These are phyloP conservation scores for Typhlichthys eigenmanni DNA, from an alignment of 2,797 vertebrate genomes.

Conservation along the genomic window DNA sequence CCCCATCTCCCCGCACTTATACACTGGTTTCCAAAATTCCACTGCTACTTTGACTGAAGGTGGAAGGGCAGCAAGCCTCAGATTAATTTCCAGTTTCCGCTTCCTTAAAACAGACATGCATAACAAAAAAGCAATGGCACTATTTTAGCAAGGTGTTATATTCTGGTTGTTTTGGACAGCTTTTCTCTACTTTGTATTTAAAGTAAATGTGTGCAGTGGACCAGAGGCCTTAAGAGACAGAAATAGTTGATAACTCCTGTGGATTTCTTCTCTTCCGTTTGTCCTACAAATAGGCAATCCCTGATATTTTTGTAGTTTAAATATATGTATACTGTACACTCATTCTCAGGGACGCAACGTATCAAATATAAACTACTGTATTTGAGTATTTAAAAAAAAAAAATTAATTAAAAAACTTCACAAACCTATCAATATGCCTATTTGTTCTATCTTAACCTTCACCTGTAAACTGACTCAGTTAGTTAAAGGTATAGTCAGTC, in stretches of 20 bases:
- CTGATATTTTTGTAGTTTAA: neutral
- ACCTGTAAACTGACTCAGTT: too few relatives aligned
- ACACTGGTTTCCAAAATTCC: conserved; percentile 11
- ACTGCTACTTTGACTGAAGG: too few relatives aligned
- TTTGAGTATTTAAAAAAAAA: too few relatives aligned
- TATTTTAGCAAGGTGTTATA: conserved; percentile 10
- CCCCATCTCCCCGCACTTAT: conserved; percentile 47
- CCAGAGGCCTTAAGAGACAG: conserved; percentile 1
- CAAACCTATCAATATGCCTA: too few relatives aligned
- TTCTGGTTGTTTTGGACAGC: conserved; percentile 19
- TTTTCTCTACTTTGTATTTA: conserved; percentile 14
- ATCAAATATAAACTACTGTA: too few relatives aligned
- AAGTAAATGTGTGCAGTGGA: conserved; percentile 20
- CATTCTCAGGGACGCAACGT: too few relatives aligned
- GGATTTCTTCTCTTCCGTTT: neutral
- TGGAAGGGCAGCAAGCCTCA: too few relatives aligned
- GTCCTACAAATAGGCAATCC: neutral
- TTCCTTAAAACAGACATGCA: conserved; percentile 6
- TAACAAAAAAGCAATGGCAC: conserved; percentile 18
- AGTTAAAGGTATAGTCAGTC: too few relatives aligned
- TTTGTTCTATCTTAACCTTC: too few relatives aligned
- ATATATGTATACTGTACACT: neutral
- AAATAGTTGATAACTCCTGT: neutral
- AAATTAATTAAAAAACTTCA: too few relatives aligned
- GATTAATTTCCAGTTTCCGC: neutral